Evolutionary conservation across 2,113 vertebrate genomes (phyloP).

Genomic region (Sorex fumeus): DNA sequence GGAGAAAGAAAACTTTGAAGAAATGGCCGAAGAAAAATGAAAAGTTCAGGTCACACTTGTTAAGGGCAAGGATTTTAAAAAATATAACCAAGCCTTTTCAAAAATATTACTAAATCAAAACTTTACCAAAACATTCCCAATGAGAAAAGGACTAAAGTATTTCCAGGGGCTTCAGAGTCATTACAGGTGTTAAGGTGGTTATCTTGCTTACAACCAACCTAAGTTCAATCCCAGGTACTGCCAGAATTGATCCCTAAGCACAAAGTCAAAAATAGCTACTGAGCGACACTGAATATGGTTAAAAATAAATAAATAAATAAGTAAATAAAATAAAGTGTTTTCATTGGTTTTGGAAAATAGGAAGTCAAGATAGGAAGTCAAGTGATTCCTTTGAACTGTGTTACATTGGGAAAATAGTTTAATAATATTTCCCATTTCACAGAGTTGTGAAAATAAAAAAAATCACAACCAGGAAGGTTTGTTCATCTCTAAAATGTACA

Average conservation of each 20-base stretch:
- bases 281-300: too few species aligned
- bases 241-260: too few species aligned
- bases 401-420: conserved; percentile 51
- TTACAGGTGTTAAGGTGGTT: too few species aligned
- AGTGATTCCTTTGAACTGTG: conserved; percentile 1
- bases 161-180: too few species aligned
- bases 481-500: conserved; percentile 52
- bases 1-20: neutral
- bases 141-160: neutral
- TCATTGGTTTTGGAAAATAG: conserved; percentile 4
- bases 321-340: neutral
- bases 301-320: too few species aligned
- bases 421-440: neutral
- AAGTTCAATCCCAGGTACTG: too few species aligned
- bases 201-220: too few species aligned
- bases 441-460: neutral
- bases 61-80: too few species aligned
- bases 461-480: neutral
- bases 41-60: neutral
- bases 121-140: neutral
- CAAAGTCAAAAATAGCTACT: too few species aligned
- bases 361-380: conserved; percentile 1
- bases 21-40: neutral
- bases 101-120: too few species aligned
- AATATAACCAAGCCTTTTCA: too few species aligned